These are phyloP conservation scores for Yponomeuta malinellus DNA, from an alignment of 2,888 invertebrate genomes.

Conservation along the genomic window DNA sequence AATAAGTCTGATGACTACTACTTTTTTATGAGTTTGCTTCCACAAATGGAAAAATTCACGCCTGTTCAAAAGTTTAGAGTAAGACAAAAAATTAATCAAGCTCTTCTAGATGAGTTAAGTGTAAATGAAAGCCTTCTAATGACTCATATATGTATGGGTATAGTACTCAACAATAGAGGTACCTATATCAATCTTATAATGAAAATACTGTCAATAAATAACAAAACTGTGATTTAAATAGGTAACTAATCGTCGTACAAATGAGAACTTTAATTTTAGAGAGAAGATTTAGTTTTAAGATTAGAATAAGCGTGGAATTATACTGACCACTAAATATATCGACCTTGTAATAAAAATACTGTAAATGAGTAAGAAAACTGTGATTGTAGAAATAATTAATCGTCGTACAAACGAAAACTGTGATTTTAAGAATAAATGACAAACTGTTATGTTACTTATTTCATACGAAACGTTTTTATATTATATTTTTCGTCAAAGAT, in stretches of 20 bases:
- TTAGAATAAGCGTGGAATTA: conserved; percentile 7
- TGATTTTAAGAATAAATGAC: conserved; percentile 17
- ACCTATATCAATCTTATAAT: conserved; percentile 6
- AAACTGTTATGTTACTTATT: conserved; percentile 20
- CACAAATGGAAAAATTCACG: conserved; percentile 29
- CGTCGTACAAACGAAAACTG: too few relatives aligned
- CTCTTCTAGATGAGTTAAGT: conserved; percentile 28
- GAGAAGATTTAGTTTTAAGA: conserved; percentile 9
- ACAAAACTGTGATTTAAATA: conserved; percentile 9
- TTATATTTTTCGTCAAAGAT: conserved; percentile 23
- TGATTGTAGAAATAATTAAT: conserved; percentile 19
- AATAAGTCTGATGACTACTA: conserved; percentile 26
- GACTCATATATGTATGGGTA: conserved; percentile 8
- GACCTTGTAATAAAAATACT: conserved; percentile 20
- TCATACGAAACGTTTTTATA: conserved; percentile 23
- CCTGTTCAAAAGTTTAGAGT: conserved; percentile 29
- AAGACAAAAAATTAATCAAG: conserved; percentile 30
- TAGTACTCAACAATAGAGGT: conserved; percentile 9
- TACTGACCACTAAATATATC: conserved; percentile 8
- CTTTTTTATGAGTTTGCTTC: conserved; percentile 30
- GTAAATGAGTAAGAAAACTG: conserved; percentile 17
- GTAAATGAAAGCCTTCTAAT: conserved; percentile 4
- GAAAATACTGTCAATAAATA: conserved; percentile 9
- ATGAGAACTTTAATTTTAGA: neutral
- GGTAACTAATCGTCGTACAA: conserved; percentile 9